A percentile compares a stretch with the other conserved stretches of the same genome.
Evolutionary conservation across 2,113 vertebrate species (phyloP).

Genomic region (Hippocampus zosterae): DNA sequence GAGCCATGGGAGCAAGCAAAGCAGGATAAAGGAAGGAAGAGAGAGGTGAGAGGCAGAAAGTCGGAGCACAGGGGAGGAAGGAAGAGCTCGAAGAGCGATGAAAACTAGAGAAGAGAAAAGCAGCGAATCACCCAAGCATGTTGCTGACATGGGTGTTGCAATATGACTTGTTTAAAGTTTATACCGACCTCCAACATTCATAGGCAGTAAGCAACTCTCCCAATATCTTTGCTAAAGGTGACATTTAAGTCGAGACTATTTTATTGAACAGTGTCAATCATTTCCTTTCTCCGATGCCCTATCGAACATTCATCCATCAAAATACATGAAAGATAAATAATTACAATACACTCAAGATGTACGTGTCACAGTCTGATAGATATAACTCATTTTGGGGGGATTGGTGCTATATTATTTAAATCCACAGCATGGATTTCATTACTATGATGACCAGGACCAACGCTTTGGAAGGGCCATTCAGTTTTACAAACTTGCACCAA

Average conservation of each 20-base stretch:
- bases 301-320: no score
- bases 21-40: conserved; percentile 46
- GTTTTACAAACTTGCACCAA: no score
- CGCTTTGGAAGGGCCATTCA: no score
- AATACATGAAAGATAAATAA: no score
- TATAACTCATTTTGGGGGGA: no score
- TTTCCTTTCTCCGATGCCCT: neutral
- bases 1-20: conserved; percentile 14
- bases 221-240: neutral
- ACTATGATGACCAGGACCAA: no score
- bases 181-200: neutral
- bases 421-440: no score
- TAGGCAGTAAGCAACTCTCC: neutral
- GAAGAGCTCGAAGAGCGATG: conserved; percentile 45
- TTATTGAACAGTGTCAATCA: no score
- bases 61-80: conserved; percentile 41
- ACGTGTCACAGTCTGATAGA: no score
- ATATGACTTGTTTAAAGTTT: neutral
- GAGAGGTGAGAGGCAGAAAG: conserved; percentile 53
- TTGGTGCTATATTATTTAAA: no score
- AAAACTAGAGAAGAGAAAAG: conserved; percentile 37
- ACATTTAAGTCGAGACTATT: neutral
- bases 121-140: conserved; percentile 14
- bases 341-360: no score
- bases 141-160: neutral